Conservation (phyloP, 2,113 vertebrate species). For the Beaufortia kweichowensis region DNA sequence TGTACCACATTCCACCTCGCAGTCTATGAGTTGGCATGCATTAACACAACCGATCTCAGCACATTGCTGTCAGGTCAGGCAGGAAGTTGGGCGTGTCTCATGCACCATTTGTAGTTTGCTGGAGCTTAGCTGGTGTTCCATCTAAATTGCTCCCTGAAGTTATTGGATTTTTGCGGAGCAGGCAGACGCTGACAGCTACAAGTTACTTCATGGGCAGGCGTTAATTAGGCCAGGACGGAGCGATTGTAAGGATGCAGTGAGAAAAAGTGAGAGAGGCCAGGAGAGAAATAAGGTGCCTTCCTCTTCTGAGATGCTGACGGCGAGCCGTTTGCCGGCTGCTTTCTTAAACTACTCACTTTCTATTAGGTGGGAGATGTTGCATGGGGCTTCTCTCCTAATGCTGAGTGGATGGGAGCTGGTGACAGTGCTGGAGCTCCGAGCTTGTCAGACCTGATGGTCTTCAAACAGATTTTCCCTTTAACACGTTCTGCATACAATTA, state of each 20-base stretch:
- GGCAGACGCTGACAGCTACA: slow-evolving; percentile 70
- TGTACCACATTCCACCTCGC: slow-evolving; percentile 56
- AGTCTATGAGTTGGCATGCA: slow-evolving; percentile 52
- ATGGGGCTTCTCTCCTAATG: slow-evolving; percentile 58
- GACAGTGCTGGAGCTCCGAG: slow-evolving; percentile 58
- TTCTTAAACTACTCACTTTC: slow-evolving; percentile 71
- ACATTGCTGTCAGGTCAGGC: slow-evolving; percentile 63
- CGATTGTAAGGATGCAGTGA: slow-evolving; percentile 52
- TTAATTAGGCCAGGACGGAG: slow-evolving; percentile 72
- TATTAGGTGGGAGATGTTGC: slow-evolving; percentile 67
- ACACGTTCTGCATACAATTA: slow-evolving; percentile 50
- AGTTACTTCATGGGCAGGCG: slow-evolving; percentile 69
- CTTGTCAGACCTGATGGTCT: slow-evolving; percentile 65
- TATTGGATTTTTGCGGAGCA: slow-evolving; percentile 65
- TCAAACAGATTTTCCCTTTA: slow-evolving; percentile 59
- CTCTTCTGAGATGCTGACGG: slow-evolving; percentile 61
- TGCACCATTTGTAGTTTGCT: slow-evolving; percentile 70
- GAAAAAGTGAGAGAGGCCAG: slow-evolving; percentile 3
- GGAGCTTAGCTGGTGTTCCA: slow-evolving; percentile 68
- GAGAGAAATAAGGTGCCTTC: slow-evolving; percentile 36
- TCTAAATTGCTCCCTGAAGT: slow-evolving; percentile 69
- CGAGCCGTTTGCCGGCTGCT: slow-evolving; percentile 60
- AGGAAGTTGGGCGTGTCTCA: slow-evolving; percentile 60
- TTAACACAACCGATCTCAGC: slow-evolving; percentile 65
- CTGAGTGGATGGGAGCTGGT: slow-evolving; percentile 53